Evolutionary conservation across 2,113 vertebrate species (phyloP).

Genomic region (Mungos mungo): DNA sequence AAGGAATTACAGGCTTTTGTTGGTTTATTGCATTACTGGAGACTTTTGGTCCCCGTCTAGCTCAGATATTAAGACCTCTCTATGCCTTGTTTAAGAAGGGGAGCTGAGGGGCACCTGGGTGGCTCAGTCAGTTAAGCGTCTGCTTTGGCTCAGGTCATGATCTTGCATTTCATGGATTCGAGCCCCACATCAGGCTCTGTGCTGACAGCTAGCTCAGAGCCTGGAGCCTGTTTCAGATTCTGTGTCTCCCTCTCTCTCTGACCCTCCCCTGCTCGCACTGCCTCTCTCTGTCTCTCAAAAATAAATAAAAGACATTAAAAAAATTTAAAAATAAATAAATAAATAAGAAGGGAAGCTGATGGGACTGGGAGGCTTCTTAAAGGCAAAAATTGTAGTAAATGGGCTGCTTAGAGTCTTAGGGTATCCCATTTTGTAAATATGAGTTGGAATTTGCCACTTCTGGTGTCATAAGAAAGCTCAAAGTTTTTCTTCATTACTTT

Average conservation of each 20-base stretch:
- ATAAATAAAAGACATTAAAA: no score
- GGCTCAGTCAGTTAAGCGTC: no score
- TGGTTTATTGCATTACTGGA: background rate
- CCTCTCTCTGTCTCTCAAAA: no score
- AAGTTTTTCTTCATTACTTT: background rate
- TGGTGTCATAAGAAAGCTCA: background rate
- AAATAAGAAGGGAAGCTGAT: background rate
- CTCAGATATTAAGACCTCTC: background rate
- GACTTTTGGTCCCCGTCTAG: background rate
- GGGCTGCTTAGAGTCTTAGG: background rate
- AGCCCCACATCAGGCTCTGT: no score
- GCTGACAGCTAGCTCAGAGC: no score
- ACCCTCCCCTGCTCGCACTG: no score
- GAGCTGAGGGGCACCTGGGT: background rate
- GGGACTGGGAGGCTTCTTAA: background rate
- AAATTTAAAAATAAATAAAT: no score
- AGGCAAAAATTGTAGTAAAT: background rate
- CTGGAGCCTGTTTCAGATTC: no score
- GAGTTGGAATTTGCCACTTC: background rate
- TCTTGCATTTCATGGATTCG: no score
- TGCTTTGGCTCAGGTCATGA: no score
- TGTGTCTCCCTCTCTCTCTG: no score
- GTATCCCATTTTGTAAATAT: background rate
- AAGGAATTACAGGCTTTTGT: background rate
- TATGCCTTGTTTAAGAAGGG: background rate